Evolutionary conservation across 2,113 vertebrate genomes (phyloP).

Genomic region (Calidris pygmaea): DNA sequence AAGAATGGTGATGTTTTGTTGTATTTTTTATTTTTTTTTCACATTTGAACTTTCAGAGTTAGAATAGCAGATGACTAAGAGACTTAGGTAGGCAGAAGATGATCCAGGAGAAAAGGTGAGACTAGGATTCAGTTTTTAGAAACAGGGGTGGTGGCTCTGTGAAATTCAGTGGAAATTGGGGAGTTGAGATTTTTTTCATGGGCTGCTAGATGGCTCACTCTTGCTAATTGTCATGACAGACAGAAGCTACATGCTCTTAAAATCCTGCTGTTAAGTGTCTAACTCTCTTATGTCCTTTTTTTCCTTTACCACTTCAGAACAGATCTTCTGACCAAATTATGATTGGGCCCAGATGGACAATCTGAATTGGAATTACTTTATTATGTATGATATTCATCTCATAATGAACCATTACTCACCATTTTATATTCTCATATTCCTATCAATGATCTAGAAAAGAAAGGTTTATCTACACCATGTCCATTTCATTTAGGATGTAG

Average conservation of each 20-base stretch:
- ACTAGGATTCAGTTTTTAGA: not conserved
- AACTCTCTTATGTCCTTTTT: not conserved
- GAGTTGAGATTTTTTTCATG: not conserved
- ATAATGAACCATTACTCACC: slow-evolving; percentile 51
- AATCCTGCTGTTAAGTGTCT: not conserved
- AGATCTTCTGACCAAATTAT: slow-evolving; percentile 39
- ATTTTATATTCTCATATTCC: slow-evolving; percentile 48
- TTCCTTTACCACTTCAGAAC: not conserved
- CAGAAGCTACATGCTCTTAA: slow-evolving; percentile 1
- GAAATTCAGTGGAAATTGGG: not conserved
- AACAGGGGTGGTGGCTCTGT: not conserved
- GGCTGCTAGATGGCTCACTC: not conserved
- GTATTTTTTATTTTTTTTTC: not conserved
- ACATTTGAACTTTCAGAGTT: not conserved
- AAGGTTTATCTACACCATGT: slow-evolving; percentile 36
- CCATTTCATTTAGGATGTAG: not conserved
- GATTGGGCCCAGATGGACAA: slow-evolving; percentile 50
- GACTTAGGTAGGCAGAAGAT: not conserved
- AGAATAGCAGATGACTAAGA: not conserved
- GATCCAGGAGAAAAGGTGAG: not conserved
- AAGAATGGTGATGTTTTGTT: not conserved
- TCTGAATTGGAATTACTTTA: slow-evolving; percentile 56
- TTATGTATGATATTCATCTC: slow-evolving; percentile 32
- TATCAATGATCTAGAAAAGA: slow-evolving; percentile 53
- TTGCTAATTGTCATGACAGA: not conserved